Base-by-base conservation (phyloP, 2,888 invertebrate genomes). In the Orchesella flavescens region DNA sequence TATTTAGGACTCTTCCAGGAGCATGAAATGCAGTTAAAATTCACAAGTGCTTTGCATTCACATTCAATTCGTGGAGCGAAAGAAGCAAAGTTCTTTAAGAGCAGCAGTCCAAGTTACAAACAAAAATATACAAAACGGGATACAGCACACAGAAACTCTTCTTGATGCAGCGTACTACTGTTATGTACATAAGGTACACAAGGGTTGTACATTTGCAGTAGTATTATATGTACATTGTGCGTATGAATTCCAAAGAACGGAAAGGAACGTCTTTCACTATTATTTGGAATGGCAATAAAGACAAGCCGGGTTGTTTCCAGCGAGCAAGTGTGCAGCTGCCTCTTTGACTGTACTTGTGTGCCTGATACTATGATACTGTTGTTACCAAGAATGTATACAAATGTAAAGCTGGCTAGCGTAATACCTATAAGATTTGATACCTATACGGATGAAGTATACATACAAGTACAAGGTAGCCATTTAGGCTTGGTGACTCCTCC, bases 401-500 rank as follows among this genome's bases (percentile, higher is more conserved):
- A 24, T 65, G 17, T 9, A 24, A 7, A 68, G 17, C n/a, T n/a
- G 34, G 34, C 34, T 34, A 7, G 7, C 7, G 7, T 34, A 34
- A 34, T 34, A 21, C 19, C 19, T 61, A 17, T 23, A 19, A 9
- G n/a, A 23, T 66, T 72, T 23, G 21, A 17, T 17, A 10, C 17
- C 57, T 72, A 13, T 34, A 57, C 44, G 34, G 34, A 34, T 34
- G 7, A 34, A 34, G 34, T 34, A n/a, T 57, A n/a, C n/a, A n/a
- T n/a, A n/a, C n/a, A n/a, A n/a, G 13, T 57, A 59, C 61, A 15
- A 74, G 61, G 63, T 63, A 69, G 77, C 77, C 77, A 78, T 78
- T 78, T 78, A 78, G 68, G 75, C 66, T 43, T 57, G 68, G 46
- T 57, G 68, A 77, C 77, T 78, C 77, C 77, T 78, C 77, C 77